Evolutionary conservation across 2,888 invertebrate genomes (phyloP).

Genomic region (Lasius platythorax): DNA sequence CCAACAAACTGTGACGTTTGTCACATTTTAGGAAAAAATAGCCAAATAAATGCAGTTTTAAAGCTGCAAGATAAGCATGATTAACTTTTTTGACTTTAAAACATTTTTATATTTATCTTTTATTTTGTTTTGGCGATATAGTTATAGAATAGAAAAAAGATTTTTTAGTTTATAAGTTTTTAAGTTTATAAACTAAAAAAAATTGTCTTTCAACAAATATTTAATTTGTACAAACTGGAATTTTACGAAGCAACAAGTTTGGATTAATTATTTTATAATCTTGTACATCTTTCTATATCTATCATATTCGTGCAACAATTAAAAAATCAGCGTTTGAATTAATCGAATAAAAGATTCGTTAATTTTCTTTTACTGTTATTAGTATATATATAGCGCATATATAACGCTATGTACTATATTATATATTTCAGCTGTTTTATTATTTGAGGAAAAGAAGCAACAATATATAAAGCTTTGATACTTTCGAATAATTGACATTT

Average conservation of each 20-base stretch:
- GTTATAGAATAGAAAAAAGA: neutral
- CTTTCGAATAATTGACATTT: neutral
- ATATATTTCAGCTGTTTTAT: neutral
- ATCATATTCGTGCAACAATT: too few relatives aligned
- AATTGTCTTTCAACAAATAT: too few relatives aligned
- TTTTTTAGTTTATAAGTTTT: neutral
- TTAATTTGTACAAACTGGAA: too few relatives aligned
- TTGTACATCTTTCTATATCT: too few relatives aligned
- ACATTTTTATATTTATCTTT: neutral
- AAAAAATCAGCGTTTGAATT: too few relatives aligned
- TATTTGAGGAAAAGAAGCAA: neutral
- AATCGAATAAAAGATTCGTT: too few relatives aligned
- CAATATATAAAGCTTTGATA: neutral
- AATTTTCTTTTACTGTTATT: too few relatives aligned
- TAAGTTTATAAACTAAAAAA: too few relatives aligned
- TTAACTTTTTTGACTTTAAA: neutral
- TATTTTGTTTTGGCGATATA: neutral
- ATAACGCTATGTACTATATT: neutral
- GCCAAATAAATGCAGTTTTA: neutral
- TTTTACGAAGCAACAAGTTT: too few relatives aligned
- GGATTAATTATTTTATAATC: too few relatives aligned
- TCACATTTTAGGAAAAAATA: neutral
- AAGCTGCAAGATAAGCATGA: neutral
- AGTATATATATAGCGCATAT: too few relatives aligned
- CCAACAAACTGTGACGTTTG: slow-evolving; percentile 7